These are phyloP conservation scores for Trachelus troglodyta DNA, from an alignment of 2,888 invertebrate genomes.

Conservation along the genomic window DNA sequence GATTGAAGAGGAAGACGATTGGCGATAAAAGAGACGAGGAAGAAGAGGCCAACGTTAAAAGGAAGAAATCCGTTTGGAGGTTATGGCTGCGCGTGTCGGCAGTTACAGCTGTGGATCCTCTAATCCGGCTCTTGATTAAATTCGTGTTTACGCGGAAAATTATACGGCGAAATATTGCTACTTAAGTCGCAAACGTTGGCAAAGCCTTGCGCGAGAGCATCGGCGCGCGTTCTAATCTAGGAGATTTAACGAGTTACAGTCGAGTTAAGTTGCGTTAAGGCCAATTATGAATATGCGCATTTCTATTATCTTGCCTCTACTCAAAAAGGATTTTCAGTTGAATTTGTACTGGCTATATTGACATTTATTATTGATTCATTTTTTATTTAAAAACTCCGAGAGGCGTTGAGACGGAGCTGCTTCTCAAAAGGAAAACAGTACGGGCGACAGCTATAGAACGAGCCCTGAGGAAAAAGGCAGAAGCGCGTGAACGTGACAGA, in stretches of 20 bases:
- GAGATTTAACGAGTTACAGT: conserved; percentile 9
- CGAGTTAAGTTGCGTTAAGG: too few species aligned
- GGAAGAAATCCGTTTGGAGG: too few species aligned
- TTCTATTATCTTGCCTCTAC: too few species aligned
- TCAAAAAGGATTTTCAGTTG: not conserved
- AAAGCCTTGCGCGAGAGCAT: not conserved
- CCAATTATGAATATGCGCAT: too few species aligned
- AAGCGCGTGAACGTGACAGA: conserved; percentile 14
- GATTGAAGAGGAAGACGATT: too few species aligned
- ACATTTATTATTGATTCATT: too few species aligned
- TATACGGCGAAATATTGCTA: conserved; percentile 16
- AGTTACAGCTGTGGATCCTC: not conserved
- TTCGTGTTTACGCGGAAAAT: conserved; percentile 18
- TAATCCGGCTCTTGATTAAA: conserved; percentile 19
- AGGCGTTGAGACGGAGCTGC: too few species aligned
- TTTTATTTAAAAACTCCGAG: too few species aligned
- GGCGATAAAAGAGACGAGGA: too few species aligned
- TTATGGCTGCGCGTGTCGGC: too few species aligned
- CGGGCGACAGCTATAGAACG: not conserved
- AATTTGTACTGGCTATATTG: not conserved
- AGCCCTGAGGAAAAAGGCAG: not conserved
- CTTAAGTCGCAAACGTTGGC: conserved; percentile 16
- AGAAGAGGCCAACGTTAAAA: too few species aligned
- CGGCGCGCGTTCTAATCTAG: conserved; percentile 12
- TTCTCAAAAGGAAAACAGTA: too few species aligned